These are phyloP conservation scores for Atrichornis clamosus DNA, from an alignment of 2,113 vertebrate genomes.

Conservation along the genomic window DNA sequence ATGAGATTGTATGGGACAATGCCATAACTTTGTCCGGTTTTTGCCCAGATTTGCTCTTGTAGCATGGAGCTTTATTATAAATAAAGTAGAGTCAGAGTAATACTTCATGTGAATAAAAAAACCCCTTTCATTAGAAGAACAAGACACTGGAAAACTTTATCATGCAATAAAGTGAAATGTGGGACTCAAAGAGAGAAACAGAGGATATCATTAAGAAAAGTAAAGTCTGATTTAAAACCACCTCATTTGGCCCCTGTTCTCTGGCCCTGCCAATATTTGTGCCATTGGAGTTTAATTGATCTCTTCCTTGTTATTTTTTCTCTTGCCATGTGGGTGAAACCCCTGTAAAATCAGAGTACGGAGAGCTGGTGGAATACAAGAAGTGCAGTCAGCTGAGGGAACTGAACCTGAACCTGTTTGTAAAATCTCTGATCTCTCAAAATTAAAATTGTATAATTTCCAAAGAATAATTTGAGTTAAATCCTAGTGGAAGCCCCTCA, in stretches of 20 bases:
- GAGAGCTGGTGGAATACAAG: not conserved
- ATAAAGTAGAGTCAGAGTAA: not conserved
- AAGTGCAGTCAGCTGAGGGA: not conserved
- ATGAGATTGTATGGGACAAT: not conserved
- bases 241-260: not conserved
- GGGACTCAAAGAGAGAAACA: not conserved
- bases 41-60: not conserved
- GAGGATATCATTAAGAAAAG: not conserved
- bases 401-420: not conserved
- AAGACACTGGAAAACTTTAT: not conserved
- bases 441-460: not conserved
- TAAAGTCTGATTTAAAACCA: not conserved
- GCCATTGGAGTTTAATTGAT: not conserved
- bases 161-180: not conserved
- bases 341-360: accelerated
- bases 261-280: not conserved
- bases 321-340: not conserved
- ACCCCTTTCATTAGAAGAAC: accelerated
- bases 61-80: not conserved
- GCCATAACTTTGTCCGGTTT: not conserved
- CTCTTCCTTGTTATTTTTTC: not conserved
- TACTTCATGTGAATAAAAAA: not conserved
- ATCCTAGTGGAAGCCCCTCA: not conserved
- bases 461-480: not conserved
- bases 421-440: not conserved